Evolutionary conservation across 2,888 invertebrate species (phyloP).

Genomic region (Cyclophora albipunctata): DNA sequence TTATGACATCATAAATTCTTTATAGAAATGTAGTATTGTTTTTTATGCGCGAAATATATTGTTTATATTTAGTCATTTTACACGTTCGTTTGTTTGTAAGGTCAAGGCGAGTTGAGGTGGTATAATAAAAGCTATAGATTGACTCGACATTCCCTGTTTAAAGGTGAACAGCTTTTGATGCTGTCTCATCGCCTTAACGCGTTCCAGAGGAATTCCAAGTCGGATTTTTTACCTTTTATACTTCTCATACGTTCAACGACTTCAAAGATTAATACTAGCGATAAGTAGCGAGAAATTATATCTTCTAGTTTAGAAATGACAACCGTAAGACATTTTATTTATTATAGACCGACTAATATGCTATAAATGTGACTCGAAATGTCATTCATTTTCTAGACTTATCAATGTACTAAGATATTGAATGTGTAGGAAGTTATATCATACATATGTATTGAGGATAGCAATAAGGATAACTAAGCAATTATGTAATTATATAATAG

Average conservation of each 20-base stretch:
- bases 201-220: not conserved
- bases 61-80: not conserved
- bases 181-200: constrained; percentile 25
- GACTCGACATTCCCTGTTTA: constrained; percentile 31
- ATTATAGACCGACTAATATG: too few species aligned
- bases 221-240: constrained; percentile 1
- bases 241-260: constrained; percentile 6
- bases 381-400: too few species aligned
- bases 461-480: too few species aligned
- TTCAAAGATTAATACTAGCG: constrained; percentile 5
- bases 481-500: too few species aligned
- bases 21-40: not conserved
- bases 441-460: too few species aligned
- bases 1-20: not conserved
- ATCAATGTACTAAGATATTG: too few species aligned
- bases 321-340: too few species aligned
- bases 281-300: too few species aligned
- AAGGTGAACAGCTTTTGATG: constrained; percentile 34
- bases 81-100: constrained; percentile 18
- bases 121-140: constrained; percentile 13
- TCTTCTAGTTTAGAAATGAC: too few species aligned
- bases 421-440: too few species aligned
- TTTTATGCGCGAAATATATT: not conserved
- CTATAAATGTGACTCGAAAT: too few species aligned
- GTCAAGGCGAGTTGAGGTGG: constrained; percentile 27